Evolutionary conservation across 64 coral and sea anemone genomes (phyloP), one percentile per base, ranked within the genome.

Genomic region (Dendrophyllia cribrosa): DNA sequence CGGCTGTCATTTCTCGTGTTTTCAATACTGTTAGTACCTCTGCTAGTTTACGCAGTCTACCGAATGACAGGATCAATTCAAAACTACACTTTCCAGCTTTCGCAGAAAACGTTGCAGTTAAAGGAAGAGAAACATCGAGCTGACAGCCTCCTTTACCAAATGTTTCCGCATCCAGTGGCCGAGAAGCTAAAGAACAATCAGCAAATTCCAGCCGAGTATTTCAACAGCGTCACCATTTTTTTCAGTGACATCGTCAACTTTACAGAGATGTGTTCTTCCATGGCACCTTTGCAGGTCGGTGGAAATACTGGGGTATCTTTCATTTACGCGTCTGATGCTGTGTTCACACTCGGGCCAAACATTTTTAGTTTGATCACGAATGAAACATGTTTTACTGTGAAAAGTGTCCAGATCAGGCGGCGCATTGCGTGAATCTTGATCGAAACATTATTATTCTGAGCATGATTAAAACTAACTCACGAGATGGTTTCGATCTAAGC

Each of bases 201-300:
- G 69, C 64, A 72, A 22, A 68, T 95, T n/a, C 20, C 26, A 4
- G 81, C 94, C 0, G 89, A 95, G 53, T 66, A 92, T 25, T 95
- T 95, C 23, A 86, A 74, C 8, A 95, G 69, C 43, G 94, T 95
- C 2, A 95, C 94, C 4, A 84, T 95, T 2, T 95, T 79, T 14
- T 95, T 95, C 84, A 81, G 89, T 10, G 94, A 95, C 76, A 95
- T 95, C 14, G 94, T 95, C 3, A 88, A 75, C 66, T 95, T 95
- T 47, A 95, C 94, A 49, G 87, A 88, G 15, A 95, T 92, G 45
- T 95, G 89, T 67, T 51, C 89, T 3, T 52, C 6, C 4, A 88
- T 94, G 34, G 59, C 86, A 7, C 87, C 92, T 47, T 66, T 91
- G 22, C 44, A 76, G 62, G 93, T 90, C 16, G 85, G 58, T 9